phyloP scores from a whole-genome alignment of 2,888 invertebrate species.

The Campoplex capitator region DNA sequence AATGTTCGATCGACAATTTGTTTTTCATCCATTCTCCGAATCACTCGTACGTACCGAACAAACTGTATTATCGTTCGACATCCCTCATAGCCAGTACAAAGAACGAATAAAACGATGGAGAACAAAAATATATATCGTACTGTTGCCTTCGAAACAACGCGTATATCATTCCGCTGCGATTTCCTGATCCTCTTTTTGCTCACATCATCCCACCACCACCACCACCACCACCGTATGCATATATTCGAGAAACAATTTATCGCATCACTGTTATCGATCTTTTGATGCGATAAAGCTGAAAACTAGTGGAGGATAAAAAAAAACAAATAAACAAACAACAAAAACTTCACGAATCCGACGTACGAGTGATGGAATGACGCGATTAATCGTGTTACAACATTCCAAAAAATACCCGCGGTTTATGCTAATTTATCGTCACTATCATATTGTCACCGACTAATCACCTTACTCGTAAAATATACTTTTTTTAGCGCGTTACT shows the following conservation, averaged over 20 bases:
- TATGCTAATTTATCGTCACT: slow-evolving; percentile 6
- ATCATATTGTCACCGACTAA: neutral
- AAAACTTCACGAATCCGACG: neutral
- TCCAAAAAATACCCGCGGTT: neutral
- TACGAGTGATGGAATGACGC: neutral
- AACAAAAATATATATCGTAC: slow-evolving; percentile 3
- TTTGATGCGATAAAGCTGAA: slow-evolving; percentile 1
- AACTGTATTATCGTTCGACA: slow-evolving; percentile 27
- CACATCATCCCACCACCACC: neutral
- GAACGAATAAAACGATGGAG: slow-evolving; percentile 15
- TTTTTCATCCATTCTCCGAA: slow-evolving; percentile 41
- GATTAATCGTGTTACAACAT: slow-evolving; percentile 11
- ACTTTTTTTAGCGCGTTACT: neutral
- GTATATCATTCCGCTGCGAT: slow-evolving; percentile 19
- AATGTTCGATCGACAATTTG: slow-evolving; percentile 43
- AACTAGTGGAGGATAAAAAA: neutral
- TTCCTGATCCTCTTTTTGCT: slow-evolving; percentile 9
- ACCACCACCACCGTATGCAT: neutral
- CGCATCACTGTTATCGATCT: slow-evolving; percentile 38
- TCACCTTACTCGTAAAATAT: neutral
- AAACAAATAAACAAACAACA: neutral
- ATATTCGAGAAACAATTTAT: slow-evolving; percentile 14
- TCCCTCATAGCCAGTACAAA: neutral
- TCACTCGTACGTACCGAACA: neutral
- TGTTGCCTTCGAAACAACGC: slow-evolving; percentile 24